These are phyloP conservation scores for Drosophila littoralis DNA, from an alignment of 1,140 invertebrate species.

Conservation along the genomic window DNA sequence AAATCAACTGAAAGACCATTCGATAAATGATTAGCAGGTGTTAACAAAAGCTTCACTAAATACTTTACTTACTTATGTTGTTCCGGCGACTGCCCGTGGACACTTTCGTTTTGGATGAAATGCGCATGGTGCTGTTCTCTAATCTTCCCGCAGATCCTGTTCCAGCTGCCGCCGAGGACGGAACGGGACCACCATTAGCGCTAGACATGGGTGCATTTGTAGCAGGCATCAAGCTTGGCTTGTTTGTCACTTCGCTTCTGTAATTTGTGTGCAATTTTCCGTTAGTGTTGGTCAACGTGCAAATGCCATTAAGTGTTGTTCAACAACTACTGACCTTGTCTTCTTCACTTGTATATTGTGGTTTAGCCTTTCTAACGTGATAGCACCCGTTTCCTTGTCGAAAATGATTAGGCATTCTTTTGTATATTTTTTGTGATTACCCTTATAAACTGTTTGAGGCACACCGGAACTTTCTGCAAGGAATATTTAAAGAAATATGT, in stretches of 20 bases:
- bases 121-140: constrained; percentile 82
- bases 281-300: not conserved
- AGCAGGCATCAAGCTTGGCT: constrained; percentile 71
- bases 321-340: constrained; percentile 88
- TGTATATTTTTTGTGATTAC: constrained; percentile 95
- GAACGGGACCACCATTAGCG: constrained; percentile 30
- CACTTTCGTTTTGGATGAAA: constrained; percentile 82
- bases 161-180: constrained; percentile 15
- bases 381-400: constrained; percentile 95
- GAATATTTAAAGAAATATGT: not conserved
- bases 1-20: constrained; percentile 68
- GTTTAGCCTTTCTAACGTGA: constrained; percentile 95
- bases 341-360: constrained; percentile 97
- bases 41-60: not conserved
- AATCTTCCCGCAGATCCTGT: constrained; percentile 61
- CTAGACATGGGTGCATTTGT: constrained; percentile 41
- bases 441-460: constrained; percentile 96
- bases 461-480: constrained; percentile 89
- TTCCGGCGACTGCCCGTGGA: constrained; percentile 82
- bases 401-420: constrained; percentile 98
- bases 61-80: constrained; percentile 67
- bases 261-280: constrained; percentile 4
- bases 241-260: constrained; percentile 77
- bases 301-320: not conserved
- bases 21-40: not conserved